A percentile compares a stretch with the other conserved stretches of the same genome.
Conservation (phyloP, 30 jellyfish, hydroid and myxozoan genomes). For the Pelagia noctiluca region DNA sequence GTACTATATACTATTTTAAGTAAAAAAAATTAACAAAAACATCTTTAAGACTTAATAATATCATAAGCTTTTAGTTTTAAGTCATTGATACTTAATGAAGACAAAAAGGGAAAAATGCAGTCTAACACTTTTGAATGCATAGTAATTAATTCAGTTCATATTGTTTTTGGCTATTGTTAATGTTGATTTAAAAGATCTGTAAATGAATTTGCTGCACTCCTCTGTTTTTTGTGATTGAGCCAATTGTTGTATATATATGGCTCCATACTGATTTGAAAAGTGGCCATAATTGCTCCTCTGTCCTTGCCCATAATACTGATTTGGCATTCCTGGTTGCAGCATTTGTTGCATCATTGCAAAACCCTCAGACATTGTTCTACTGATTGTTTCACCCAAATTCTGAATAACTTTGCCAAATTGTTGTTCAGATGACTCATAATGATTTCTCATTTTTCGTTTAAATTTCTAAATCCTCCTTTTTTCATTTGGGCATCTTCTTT, state of each 20-base stretch:
- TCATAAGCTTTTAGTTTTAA: not conserved
- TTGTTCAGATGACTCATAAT: constrained; percentile 15
- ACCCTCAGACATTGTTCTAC: constrained; percentile 20
- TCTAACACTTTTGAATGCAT: not conserved
- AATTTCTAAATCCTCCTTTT: constrained; percentile 14
- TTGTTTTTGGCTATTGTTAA: not conserved
- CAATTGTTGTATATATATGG: not conserved
- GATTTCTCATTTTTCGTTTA: not conserved
- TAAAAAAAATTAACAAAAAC: not conserved
- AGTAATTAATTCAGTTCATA: not conserved
- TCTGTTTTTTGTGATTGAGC: not conserved
- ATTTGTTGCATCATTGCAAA: constrained; percentile 11
- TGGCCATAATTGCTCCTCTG: not conserved
- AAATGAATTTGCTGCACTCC: not conserved
- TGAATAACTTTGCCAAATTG: constrained; percentile 2
- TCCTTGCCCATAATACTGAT: too few relatives aligned
- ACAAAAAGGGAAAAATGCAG: not conserved
- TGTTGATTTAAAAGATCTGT: not conserved
- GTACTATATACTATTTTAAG: not conserved
- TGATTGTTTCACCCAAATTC: constrained; percentile 5
- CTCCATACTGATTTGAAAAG: not conserved
- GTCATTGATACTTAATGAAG: not conserved
- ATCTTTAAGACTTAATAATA: not conserved
- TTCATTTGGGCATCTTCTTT: constrained; percentile 4
- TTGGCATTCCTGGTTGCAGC: constrained; percentile 1